Conservation (phyloP, 1,140 invertebrate genomes). For the Hylaeus volcanicus region DNA sequence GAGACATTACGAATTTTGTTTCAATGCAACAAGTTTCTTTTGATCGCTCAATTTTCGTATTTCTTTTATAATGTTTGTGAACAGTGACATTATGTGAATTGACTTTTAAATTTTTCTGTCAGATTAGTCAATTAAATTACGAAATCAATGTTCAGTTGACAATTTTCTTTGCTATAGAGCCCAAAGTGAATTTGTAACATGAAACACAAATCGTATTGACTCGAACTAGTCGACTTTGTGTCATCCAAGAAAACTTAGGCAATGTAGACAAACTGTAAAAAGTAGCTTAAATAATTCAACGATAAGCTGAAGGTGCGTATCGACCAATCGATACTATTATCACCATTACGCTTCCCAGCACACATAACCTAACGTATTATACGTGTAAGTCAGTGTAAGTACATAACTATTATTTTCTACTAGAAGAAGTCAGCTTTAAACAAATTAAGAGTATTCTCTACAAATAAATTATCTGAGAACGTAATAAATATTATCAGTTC, state of each 20-base stretch:
- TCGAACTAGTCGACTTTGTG: slow-evolving; percentile 13
- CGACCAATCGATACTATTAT: slow-evolving; percentile 72
- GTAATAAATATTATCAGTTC: no score
- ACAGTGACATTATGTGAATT: no score
- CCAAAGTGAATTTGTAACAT: slow-evolving; percentile 7
- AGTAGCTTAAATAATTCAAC: slow-evolving; percentile 52
- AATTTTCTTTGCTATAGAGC: background rate
- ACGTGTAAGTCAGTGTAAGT: background rate
- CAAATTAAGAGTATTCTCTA: no score
- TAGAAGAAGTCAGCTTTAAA: no score
- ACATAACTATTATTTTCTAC: background rate
- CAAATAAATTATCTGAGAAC: no score
- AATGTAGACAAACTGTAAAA: slow-evolving; percentile 5
- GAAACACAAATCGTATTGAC: no score
- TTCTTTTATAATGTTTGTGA: no score
- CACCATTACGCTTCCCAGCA: slow-evolving; percentile 38
- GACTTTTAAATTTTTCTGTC: no score
- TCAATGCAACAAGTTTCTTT: no score
- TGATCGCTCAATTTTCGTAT: no score
- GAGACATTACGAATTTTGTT: no score
- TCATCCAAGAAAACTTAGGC: slow-evolving; percentile 11
- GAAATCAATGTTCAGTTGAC: background rate
- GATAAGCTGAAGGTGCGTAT: slow-evolving; percentile 54
- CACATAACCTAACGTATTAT: background rate
- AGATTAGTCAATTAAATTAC: no score